Percentiles rank a stretch among this genome's conserved stretches.
Conservation (phyloP, 1,140 invertebrate species). For the Propsilocerus akamusi region DNA sequence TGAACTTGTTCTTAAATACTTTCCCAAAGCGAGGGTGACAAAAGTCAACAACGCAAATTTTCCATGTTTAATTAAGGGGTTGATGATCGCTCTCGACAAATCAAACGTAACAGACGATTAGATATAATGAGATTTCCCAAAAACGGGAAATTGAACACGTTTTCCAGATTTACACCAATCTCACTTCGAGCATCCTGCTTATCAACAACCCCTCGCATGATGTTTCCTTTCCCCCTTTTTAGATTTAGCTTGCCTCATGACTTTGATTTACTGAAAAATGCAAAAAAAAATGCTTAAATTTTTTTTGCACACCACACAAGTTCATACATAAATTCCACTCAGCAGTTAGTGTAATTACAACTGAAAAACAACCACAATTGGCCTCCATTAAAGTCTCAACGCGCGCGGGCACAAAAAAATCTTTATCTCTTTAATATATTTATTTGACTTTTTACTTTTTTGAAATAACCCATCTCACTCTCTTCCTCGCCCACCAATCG, state of each 20-base stretch:
- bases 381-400: neutral
- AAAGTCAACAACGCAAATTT: too few relatives aligned
- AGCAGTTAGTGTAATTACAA: too few relatives aligned
- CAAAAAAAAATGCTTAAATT: neutral
- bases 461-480: too few relatives aligned
- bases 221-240: neutral
- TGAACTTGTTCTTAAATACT: too few relatives aligned
- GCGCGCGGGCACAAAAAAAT: neutral
- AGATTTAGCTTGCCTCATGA: neutral
- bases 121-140: slow-evolving; percentile 2
- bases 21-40: too few relatives aligned
- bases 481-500: neutral
- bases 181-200: neutral
- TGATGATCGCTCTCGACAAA: neutral
- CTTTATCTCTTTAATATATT: neutral
- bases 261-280: neutral
- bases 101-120: neutral
- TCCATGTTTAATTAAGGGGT: too few relatives aligned
- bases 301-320: too few relatives aligned
- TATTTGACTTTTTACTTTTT: too few relatives aligned
- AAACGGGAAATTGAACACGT: slow-evolving; percentile 4
- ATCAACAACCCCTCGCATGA: neutral
- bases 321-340: too few relatives aligned
- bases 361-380: neutral
- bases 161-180: neutral